Evolutionary conservation across 2,797 vertebrate genomes (phyloP), one percentile per base, ranked within the genome.

Genomic region (Enteromius argenteus): DNA sequence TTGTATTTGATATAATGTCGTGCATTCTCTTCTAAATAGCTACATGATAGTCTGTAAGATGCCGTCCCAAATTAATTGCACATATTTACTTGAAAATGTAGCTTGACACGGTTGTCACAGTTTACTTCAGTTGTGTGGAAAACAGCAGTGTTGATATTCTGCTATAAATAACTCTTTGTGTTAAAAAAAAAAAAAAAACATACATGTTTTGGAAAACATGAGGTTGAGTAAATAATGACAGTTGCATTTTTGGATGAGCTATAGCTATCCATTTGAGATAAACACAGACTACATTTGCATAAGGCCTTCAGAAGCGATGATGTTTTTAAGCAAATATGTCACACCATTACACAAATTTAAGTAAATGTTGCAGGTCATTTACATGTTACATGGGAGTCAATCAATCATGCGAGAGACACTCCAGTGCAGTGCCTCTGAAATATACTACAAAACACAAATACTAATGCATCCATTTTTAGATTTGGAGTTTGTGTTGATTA

Each of bases 311-410:
- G 6, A 62, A 56, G 64, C 15, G 14, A 32, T 42, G 14, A 27
- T 3, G 13, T 78, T 68, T 84, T 68, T 69, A 78, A 84, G 77
- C 73, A 77, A 84, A 84, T 60, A 44, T 46, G 39, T 84, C 51
- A 79, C 82, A 72, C 74, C 75, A 78, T 62, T 71, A 79, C 49
- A 37, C 74, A 84, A 84, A 84, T 27, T 3, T 72, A 79, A 42
- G 74, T 44, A 78, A 84, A 84, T 78, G 82, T 27, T 58, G 51
- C 13, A 71, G 74, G 39, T 84, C 37, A 71, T 78, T 84, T 78
- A 77, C 73, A 84, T 84, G 75, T 72, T 79, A 37, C 66, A 69
- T 72, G 51, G 53, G 66, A 69, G 49, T 79, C 51, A 60, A 8
- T 84, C 75, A 84, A 79, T 39, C 51, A 46, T 21, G n/a, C 27